These are phyloP conservation scores for Leptarthrus brevirostris DNA, from an alignment of 2,888 invertebrate species.

Conservation along the genomic window DNA sequence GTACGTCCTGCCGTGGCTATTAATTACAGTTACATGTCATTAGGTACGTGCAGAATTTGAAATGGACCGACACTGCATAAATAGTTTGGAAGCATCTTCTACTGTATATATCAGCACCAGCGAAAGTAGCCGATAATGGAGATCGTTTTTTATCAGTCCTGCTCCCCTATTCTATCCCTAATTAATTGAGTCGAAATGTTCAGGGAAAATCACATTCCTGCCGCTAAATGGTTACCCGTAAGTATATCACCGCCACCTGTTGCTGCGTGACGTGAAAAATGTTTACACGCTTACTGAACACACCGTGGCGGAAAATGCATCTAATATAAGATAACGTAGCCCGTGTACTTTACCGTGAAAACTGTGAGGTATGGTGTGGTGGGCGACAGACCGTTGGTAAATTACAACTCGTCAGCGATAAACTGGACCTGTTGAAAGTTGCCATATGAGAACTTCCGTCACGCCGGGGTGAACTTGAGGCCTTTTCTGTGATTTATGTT, in stretches of 20 bases:
- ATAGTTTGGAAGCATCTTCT: conserved; percentile 14
- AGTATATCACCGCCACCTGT: conserved; percentile 47
- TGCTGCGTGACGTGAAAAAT: conserved; percentile 46
- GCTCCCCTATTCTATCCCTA: conserved; percentile 14
- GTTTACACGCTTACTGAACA: conserved; percentile 51
- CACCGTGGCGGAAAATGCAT: conserved; percentile 33
- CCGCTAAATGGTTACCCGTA: not conserved
- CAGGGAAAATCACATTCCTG: conserved; percentile 46
- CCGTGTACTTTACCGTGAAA: conserved; percentile 42
- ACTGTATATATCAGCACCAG: not conserved
- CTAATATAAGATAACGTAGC: not conserved
- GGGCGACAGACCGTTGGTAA: conserved; percentile 49
- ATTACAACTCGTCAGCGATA: conserved; percentile 18
- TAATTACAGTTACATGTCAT: conserved; percentile 58
- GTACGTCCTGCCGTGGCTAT: conserved; percentile 56
- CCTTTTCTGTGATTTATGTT: conserved; percentile 19
- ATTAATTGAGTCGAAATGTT: conserved; percentile 39
- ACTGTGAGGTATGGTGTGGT: conserved; percentile 41
- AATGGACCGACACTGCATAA: conserved; percentile 53
- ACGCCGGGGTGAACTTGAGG: not conserved
- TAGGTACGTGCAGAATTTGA: conserved; percentile 56
- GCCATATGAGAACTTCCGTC: conserved; percentile 6
- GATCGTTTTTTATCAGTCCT: conserved; percentile 43
- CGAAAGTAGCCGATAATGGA: conserved; percentile 47
- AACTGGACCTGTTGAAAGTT: not conserved